Base-by-base conservation (phyloP, 2,888 invertebrate species). In the Unio pictorum region DNA sequence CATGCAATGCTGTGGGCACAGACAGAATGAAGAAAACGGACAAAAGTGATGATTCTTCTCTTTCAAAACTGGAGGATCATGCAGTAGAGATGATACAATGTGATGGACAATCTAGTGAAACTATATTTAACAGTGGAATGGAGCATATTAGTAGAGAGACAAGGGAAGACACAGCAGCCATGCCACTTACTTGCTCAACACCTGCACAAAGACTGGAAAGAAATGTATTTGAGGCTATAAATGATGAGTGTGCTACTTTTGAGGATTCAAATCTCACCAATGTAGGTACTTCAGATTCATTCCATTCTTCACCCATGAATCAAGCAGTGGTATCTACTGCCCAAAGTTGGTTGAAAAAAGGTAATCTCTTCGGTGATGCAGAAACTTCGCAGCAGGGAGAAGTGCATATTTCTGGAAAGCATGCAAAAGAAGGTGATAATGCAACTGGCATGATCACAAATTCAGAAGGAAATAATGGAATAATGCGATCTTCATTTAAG, bases 201-300 rank as follows among this genome's bases (percentile, higher is more conserved):
- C 34, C 34, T 61, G 61, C 30, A 30, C 23, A n/a, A 26, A 26
- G 28, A 28, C 28, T 23, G 28, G 30, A 34, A 30, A n/a, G 26
- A 26, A 61, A 61, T 20, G 18, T 61, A 61, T 61, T 61, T 28
- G 26, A 61, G 17, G 30, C 61, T 5, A 17, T 61, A 20, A 61
- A 18, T 26, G 15, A 26, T 26, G 61, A 61, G 18, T 8, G 26
- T 11, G 28, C 4, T 28, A 28, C 3, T 11, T 4, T 28, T 61
- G 61, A n/a, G 8, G 30, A 28, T 45, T 45, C 45, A 45, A 2
- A 45, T 45, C 45, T 45, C 45, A 45, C 45, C 11, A 11, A 45
- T 11, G 45, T 45, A 3, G 45, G 45, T 45, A 45, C 45, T 45
- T 45, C 15, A 15, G 45, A 45, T 45, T 45, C 45, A 45, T 45